Percentiles rank a stretch among this genome's conserved stretches.
Evolutionary conservation across 2,888 invertebrate species (phyloP).

Genomic region (Celastrina argiolus): DNA sequence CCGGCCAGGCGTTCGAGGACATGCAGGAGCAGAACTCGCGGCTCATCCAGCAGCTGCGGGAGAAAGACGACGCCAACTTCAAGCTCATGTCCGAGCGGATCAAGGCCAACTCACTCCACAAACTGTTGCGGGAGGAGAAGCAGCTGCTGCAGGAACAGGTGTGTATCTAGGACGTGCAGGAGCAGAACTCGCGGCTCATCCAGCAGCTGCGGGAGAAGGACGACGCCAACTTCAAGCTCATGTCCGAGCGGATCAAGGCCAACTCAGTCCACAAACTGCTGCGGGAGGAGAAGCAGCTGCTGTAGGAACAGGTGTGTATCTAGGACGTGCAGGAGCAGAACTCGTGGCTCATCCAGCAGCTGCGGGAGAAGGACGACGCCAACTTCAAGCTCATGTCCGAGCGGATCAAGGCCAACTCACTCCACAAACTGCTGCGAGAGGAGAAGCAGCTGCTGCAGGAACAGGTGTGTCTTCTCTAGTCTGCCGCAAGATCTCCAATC

Average conservation of each 20-base stretch:
- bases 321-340: slow-evolving; percentile 99
- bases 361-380: slow-evolving; percentile 97
- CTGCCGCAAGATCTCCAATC: too few relatives aligned
- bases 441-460: slow-evolving; percentile 96
- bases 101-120: slow-evolving; percentile 96
- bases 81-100: slow-evolving; percentile 98
- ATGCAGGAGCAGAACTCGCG: slow-evolving; percentile 99
- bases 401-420: slow-evolving; percentile 95
- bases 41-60: slow-evolving; percentile 94
- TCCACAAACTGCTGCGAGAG: slow-evolving; percentile 94
- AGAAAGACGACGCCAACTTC: slow-evolving; percentile 99
- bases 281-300: slow-evolving; percentile 94
- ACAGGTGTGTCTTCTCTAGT: slow-evolving; percentile 80
- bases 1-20: slow-evolving; percentile 99
- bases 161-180: slow-evolving; percentile 85
- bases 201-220: slow-evolving; percentile 98
- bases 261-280: slow-evolving; percentile 96
- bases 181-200: slow-evolving; percentile 95
- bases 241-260: slow-evolving; percentile 97
- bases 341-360: slow-evolving; percentile 94
- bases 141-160: slow-evolving; percentile 94
- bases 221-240: slow-evolving; percentile 98
- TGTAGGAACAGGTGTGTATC: slow-evolving; percentile 94
- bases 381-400: slow-evolving; percentile 99
- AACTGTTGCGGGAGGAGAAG: slow-evolving; percentile 95